Base-by-base conservation (phyloP, 2,888 invertebrate genomes). In the Parnassius mnemosyne region DNA sequence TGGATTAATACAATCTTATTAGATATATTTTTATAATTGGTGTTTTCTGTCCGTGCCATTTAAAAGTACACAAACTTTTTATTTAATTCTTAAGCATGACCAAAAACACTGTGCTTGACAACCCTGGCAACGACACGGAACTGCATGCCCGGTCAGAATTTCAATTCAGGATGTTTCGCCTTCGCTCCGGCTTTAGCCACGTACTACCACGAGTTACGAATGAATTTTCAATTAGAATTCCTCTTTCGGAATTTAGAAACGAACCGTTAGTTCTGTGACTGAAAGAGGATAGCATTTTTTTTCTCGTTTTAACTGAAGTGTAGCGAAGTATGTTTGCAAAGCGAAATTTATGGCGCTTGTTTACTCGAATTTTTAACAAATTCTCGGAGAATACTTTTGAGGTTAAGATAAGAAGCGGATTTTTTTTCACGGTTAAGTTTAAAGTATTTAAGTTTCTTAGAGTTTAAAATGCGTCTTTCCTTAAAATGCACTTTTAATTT, bases 211-310 rank as follows among this genome's bases (percentile, higher is more conserved):
- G 74, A 79, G 79, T 80, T 80, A 80, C 83, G 79, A 78, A 80
- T 82, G 81, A 84, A 87, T 87, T 85, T 84, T 68, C 85, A 85
- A 88, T 85, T 81, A 79, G 81, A 81, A 84, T 79, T 81, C 73
- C 75, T 66, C 76, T 79, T 78, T 72, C 61, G 62, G 65, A 66
- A 69, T 79, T 79, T 72, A 69, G 67, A 66, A 66, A 61, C 63
- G 66, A 67, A 63, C 67, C 67, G 66, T 70, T 66, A 69, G 65
- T 67, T 64, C 54, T 61, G 42, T 58, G 60, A 66, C 61, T 61
- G 65, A 62, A 59, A 63, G 60, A 60, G 63, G 63, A 65, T 65
- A 66, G 66, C 64, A 60, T 65, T 68, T 63, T 50, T 43, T 60
- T 61, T 16, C 16, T 60, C 53, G 64, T 63, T 58, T 64, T 64